Evolutionary conservation across 2,113 vertebrate genomes (phyloP).

Genomic region (Lynx canadensis): DNA sequence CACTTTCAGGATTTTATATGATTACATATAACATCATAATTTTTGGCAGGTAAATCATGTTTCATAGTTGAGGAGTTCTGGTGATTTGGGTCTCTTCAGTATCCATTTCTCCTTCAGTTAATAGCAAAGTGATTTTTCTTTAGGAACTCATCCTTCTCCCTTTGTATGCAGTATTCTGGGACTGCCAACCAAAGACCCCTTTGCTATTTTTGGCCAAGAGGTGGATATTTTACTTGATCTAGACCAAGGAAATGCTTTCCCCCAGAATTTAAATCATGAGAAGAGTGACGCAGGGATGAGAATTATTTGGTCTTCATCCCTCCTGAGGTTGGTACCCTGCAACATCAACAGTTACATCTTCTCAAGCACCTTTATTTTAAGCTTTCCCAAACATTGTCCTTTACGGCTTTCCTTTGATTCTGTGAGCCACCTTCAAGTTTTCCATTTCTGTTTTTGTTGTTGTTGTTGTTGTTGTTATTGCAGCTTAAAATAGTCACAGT

Average conservation of each 20-base stretch:
- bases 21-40: not conserved
- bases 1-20: not conserved
- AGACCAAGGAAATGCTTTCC: not conserved
- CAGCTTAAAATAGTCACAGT: not conserved
- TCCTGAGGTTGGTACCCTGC: not conserved
- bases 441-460: not conserved
- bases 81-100: not conserved
- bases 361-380: not conserved
- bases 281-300: not conserved
- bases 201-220: not conserved
- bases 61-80: not conserved
- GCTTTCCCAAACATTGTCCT: not conserved
- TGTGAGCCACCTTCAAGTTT: not conserved
- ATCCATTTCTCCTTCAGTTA: not conserved
- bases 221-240: not conserved
- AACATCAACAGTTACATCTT: not conserved
- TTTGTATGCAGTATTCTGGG: not conserved
- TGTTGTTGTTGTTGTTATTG: not conserved
- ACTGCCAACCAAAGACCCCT: not conserved
- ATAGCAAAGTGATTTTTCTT: not conserved
- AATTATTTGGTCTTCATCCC: not conserved
- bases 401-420: not conserved
- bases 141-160: not conserved
- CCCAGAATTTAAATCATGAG: not conserved
- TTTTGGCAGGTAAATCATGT: not conserved